Percentiles rank a stretch among this genome's conserved stretches.
These are phyloP conservation scores for Parascotia fuliginaria DNA, from an alignment of 2,888 invertebrate genomes.

Conservation along the genomic window DNA sequence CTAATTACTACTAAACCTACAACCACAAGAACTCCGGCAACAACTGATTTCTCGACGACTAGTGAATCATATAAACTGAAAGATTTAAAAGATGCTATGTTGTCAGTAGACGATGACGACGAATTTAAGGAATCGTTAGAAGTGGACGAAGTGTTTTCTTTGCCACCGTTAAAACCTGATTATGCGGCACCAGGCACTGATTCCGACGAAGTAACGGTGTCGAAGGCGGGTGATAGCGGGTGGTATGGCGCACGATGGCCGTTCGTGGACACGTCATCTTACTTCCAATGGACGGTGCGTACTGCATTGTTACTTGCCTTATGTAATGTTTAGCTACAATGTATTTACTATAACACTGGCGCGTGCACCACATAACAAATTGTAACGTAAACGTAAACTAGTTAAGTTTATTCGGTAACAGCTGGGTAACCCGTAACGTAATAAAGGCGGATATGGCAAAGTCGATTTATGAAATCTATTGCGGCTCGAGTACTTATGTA, in stretches of 20 bases:
- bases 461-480: conserved; percentile 48
- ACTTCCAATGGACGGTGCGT: conserved; percentile 89
- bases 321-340: conserved; percentile 46
- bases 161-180: conserved; percentile 74
- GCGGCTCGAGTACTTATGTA: conserved; percentile 46
- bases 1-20: conserved; percentile 71
- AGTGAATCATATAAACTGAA: conserved; percentile 64
- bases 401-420: conserved; percentile 49
- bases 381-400: too few species aligned
- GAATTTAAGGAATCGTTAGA: conserved; percentile 79
- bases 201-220: conserved; percentile 76
- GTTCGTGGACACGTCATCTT: conserved; percentile 87
- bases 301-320: conserved; percentile 49
- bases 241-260: conserved; percentile 89
- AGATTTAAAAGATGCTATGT: conserved; percentile 74
- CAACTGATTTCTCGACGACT: conserved; percentile 57
- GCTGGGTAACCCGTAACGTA: conserved; percentile 45
- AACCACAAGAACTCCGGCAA: conserved; percentile 52
- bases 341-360: conserved; percentile 40
- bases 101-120: conserved; percentile 80
- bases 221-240: conserved; percentile 72
- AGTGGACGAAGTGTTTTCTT: conserved; percentile 78
- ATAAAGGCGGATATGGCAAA: conserved; percentile 55
- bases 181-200: conserved; percentile 58
- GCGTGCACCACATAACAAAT: conserved; percentile 46